Percentiles rank a stretch among this genome's conserved stretches.
phyloP scores from a whole-genome alignment of 2,113 vertebrate species.

The Serilophus lunatus region DNA sequence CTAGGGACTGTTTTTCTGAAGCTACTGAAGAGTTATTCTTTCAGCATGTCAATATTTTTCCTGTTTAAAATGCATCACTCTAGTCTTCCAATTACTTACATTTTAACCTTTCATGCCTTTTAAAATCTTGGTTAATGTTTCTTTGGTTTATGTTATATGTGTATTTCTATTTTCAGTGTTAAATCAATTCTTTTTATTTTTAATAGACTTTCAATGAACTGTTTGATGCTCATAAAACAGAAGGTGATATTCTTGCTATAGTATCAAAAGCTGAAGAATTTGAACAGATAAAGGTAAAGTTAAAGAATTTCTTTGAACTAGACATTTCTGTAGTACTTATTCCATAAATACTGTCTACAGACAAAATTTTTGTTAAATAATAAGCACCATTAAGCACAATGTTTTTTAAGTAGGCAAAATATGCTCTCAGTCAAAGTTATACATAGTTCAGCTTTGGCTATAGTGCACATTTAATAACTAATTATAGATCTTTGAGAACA shows the following conservation, averaged over 20 bases:
- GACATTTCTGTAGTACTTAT: neutral
- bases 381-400: neutral
- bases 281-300: constrained; percentile 95
- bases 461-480: neutral
- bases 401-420: neutral
- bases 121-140: neutral
- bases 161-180: constrained; percentile 22
- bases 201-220: constrained; percentile 94
- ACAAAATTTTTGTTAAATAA: neutral
- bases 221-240: constrained; percentile 93
- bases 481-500: neutral
- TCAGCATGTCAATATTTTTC: neutral
- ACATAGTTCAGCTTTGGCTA: neutral
- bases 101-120: neutral
- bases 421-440: neutral
- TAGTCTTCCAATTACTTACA: neutral
- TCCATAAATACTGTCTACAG: neutral
- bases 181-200: constrained; percentile 24
- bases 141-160: neutral
- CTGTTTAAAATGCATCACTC: neutral
- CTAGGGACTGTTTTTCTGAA: neutral
- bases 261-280: constrained; percentile 98
- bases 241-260: constrained; percentile 90
- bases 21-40: neutral
- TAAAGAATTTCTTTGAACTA: neutral